These are phyloP conservation scores for Philereme transversata DNA, from an alignment of 2,888 invertebrate species.

Conservation along the genomic window DNA sequence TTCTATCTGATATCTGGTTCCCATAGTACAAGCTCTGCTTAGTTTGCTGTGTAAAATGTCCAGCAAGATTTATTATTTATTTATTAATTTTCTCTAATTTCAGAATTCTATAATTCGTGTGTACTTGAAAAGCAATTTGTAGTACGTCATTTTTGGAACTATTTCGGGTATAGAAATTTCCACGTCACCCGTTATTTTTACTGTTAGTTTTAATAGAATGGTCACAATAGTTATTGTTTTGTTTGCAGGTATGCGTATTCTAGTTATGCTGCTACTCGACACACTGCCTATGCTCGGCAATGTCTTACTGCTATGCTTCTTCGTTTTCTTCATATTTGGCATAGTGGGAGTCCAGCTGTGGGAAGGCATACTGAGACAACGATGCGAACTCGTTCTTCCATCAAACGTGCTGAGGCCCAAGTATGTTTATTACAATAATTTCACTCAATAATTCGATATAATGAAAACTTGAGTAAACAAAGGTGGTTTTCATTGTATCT, in stretches of 20 bases:
- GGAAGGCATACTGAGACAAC: slow-evolving; percentile 98
- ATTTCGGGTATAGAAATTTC: slow-evolving; percentile 8
- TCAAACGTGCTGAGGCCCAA: slow-evolving; percentile 88
- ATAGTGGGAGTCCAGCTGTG: slow-evolving; percentile 99
- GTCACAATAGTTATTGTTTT: slow-evolving; percentile 9
- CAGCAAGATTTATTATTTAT: too few relatives aligned
- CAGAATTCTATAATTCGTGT: slow-evolving; percentile 18
- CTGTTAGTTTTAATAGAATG: neutral
- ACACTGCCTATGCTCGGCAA: slow-evolving; percentile 99
- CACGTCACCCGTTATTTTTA: neutral
- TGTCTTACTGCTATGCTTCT: slow-evolving; percentile 98
- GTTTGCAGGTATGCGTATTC: slow-evolving; percentile 96
- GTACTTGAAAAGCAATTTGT: slow-evolving; percentile 20
- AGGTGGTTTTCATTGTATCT: slow-evolving; percentile 37
- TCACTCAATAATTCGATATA: slow-evolving; percentile 20
- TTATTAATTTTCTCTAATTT: slow-evolving; percentile 7
- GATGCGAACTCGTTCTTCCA: slow-evolving; percentile 93
- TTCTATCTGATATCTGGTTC: too few relatives aligned
- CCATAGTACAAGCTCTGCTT: too few relatives aligned
- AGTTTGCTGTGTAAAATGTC: too few relatives aligned
- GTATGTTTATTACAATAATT: slow-evolving; percentile 83
- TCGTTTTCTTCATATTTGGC: slow-evolving; percentile 99
- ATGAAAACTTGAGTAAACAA: slow-evolving; percentile 11
- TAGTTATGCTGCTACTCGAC: slow-evolving; percentile 99
- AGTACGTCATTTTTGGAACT: slow-evolving; percentile 13